Evolutionary conservation across 2,113 vertebrate genomes (phyloP).

Genomic region (Etheostoma spectabile): DNA sequence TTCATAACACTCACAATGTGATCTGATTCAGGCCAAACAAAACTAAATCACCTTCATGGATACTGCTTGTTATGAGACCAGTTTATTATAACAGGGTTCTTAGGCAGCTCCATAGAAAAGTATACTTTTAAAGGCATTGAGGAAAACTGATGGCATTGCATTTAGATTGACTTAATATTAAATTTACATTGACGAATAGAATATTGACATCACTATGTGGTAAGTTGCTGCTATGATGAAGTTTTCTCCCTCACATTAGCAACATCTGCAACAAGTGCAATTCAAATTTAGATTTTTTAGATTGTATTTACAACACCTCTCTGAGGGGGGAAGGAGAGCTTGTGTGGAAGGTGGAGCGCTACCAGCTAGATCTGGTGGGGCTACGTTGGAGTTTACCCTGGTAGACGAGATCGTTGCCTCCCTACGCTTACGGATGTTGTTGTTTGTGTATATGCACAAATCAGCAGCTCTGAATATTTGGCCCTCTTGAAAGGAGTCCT

Average conservation of each 20-base stretch:
- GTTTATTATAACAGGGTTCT: neutral
- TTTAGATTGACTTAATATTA: neutral
- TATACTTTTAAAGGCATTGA: neutral
- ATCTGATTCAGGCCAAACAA: conserved; percentile 12
- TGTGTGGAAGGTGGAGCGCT: too few species aligned
- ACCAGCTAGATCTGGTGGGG: too few species aligned
- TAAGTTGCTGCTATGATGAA: neutral
- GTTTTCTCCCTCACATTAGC: neutral
- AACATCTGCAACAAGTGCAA: neutral
- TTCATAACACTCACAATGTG: neutral
- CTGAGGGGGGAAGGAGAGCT: too few species aligned
- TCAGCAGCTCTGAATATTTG: too few species aligned
- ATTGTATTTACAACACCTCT: neutral
- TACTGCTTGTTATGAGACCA: neutral
- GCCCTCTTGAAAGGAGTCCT: too few species aligned
- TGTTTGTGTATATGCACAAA: too few species aligned
- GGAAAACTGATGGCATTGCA: neutral
- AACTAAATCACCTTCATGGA: conserved; percentile 3
- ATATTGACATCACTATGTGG: neutral
- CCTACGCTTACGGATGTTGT: too few species aligned
- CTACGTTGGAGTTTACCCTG: too few species aligned
- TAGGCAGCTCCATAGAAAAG: too few species aligned
- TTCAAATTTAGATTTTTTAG: neutral
- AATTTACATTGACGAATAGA: neutral
- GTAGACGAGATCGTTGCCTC: too few species aligned